phyloP scores from a whole-genome alignment of 2,113 vertebrate species.

The Clarias batrachus region DNA sequence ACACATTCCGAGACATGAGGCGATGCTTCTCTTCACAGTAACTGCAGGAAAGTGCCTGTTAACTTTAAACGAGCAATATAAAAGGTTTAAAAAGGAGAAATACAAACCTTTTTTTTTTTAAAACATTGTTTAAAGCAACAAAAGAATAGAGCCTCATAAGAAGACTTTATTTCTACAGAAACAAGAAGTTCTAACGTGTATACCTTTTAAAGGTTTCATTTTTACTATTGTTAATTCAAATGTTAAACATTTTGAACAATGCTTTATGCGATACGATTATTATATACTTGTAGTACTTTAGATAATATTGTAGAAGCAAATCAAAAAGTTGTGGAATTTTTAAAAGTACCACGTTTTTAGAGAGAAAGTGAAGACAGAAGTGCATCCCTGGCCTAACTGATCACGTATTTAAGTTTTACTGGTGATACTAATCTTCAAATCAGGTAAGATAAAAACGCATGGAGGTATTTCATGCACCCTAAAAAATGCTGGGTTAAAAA shows the following conservation, averaged over 20 bases:
- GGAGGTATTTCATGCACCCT: background rate
- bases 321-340: background rate
- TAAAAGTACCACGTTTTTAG: background rate
- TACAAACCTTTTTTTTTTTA: background rate
- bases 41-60: slow-evolving; percentile 21
- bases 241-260: background rate
- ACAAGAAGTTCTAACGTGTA: background rate
- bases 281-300: background rate
- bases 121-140: background rate
- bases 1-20: slow-evolving; percentile 35
- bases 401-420: background rate
- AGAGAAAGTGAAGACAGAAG: background rate
- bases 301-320: background rate
- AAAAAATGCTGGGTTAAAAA: no score
- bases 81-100: background rate
- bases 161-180: background rate
- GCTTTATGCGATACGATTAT: background rate
- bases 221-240: background rate
- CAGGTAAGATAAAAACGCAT: background rate
- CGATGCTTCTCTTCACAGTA: slow-evolving; percentile 1
- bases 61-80: background rate
- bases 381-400: background rate
- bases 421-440: background rate
- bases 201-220: background rate
- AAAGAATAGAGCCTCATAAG: background rate